Percentiles rank a stretch among this genome's conserved stretches.
phyloP scores from a whole-genome alignment of 2,797 vertebrate species.

The Rousettus madagascariensis region DNA sequence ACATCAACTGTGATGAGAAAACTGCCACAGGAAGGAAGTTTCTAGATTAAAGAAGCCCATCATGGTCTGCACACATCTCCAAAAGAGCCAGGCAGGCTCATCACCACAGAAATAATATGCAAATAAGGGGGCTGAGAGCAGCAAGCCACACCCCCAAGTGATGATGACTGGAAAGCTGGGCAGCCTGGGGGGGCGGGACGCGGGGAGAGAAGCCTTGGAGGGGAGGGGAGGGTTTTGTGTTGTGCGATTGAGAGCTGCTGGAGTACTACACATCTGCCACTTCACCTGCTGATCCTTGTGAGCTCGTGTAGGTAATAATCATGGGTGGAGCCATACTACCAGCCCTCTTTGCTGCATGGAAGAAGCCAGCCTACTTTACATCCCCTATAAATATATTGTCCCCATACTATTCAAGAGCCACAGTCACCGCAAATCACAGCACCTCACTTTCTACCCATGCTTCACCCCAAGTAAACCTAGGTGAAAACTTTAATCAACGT shows the following conservation, averaged over 20 bases:
- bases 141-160: not conserved
- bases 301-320: not conserved
- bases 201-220: too few species aligned
- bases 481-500: not conserved
- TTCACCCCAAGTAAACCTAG: not conserved
- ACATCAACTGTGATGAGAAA: not conserved
- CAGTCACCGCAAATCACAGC: not conserved
- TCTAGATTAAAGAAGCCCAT: not conserved
- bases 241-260: not conserved
- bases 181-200: not conserved
- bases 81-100: not conserved
- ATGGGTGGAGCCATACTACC: too few species aligned
- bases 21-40: not conserved
- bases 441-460: not conserved
- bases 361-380: not conserved
- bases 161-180: not conserved
- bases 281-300: not conserved
- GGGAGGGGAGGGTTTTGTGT: not conserved
- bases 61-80: not conserved
- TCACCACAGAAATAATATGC: not conserved
- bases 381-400: not conserved
- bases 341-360: not conserved
- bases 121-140: not conserved
- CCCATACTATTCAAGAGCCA: not conserved
- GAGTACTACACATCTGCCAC: not conserved